These are phyloP conservation scores for Dasyurus viverrinus DNA, from an alignment of 2,113 vertebrate species.

Conservation along the genomic window DNA sequence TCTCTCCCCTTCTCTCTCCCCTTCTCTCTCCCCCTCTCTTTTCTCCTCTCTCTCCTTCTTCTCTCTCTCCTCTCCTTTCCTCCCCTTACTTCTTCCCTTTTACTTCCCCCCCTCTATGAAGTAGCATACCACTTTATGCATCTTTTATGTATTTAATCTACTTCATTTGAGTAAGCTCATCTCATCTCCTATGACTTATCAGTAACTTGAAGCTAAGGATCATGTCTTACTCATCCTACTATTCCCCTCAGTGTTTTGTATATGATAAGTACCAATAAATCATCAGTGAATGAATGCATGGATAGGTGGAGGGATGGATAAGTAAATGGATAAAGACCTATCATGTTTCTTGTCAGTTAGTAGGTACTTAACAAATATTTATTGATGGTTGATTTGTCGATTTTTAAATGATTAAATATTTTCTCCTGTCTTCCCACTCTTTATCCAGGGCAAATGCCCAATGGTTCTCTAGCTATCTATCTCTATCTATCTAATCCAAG, in stretches of 20 bases:
- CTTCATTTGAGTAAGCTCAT: background rate
- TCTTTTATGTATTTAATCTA: background rate
- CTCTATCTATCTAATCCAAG: background rate
- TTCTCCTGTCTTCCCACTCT: background rate
- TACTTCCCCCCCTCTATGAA: background rate
- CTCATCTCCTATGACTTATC: background rate
- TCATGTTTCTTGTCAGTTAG: background rate
- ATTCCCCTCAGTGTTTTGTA: background rate
- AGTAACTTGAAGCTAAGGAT: background rate
- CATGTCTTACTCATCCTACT: background rate
- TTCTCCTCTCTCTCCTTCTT: no score
- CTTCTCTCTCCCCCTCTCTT: no score
- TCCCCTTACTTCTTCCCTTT: no score
- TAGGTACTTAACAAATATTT: background rate
- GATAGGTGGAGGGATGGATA: background rate
- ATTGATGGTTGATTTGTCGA: background rate
- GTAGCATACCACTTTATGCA: background rate
- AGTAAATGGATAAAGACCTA: background rate
- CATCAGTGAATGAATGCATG: background rate
- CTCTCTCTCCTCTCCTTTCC: no score
- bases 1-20: no score
- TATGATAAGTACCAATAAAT: background rate
- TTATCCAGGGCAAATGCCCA: background rate
- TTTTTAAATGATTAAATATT: background rate
- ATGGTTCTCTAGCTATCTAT: background rate